Evolutionary conservation across 1,140 invertebrate species (phyloP), one percentile per base, ranked within the genome.

Genomic region (Meloidogyne exigua): DNA sequence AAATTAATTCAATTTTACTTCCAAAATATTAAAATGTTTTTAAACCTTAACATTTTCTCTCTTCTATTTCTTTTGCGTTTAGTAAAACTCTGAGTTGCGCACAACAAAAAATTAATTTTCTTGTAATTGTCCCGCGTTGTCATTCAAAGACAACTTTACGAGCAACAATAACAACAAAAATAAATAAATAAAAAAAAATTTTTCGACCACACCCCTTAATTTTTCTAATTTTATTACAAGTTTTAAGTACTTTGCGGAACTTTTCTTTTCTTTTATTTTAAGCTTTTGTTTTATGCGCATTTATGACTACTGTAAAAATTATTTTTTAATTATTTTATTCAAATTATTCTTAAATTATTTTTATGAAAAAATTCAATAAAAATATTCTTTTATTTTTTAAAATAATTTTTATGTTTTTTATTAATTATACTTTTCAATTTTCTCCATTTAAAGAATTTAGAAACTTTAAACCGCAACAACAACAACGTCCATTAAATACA

Each of bases 401-500:
- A 57, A 5, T 57, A 3, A 57, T 57, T n/a, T n/a, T 57, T 57
- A n/a, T 57, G 7, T 9, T 57, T n/a, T 21, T 57, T 57, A n/a
- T 57, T 57, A 0, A 18, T 5, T 57, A 57, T n/a, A 57, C 18
- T 57, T 57, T 57, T 57, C 18, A 57, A 57, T 57, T 57, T 57
- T 57, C 49, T 7, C n/a, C 18, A 23, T 62, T 73, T 23, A 73
- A 32, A 26, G 49, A 65, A 64, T 15, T 65, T 23, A 25, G 26
- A 23, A n/a, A 65, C 1, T n/a, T 32, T 12, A 23, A 25, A 68
- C 0, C 18, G 18, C 71, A 64, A 62, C 57, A 25, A 68, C 0
- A 66, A 28, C 71, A 64, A 62, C 71, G n/a, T 21, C 71, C 57
- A 2, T 65, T 36, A 28, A 64, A 64, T 25, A 32, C n/a, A 65